Evolutionary conservation across 2,888 invertebrate genomes (phyloP).

Genomic region (Osmoderma eremita): DNA sequence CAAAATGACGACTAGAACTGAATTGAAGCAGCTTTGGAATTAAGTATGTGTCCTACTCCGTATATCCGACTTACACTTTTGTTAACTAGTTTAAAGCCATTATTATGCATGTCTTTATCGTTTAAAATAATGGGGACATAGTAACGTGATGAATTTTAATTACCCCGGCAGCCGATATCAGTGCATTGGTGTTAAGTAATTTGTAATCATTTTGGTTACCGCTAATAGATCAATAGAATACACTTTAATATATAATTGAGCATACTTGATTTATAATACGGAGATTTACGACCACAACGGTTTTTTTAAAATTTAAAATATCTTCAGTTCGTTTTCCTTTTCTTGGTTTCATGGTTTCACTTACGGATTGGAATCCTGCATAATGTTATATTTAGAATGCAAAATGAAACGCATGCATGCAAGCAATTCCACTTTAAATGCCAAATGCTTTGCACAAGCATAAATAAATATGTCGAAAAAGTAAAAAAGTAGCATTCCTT

Average conservation of each 20-base stretch:
- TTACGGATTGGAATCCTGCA: background rate
- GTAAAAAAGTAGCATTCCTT: no score
- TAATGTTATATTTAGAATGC: background rate
- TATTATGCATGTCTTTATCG: slow-evolving; percentile 44
- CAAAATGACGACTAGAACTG: slow-evolving; percentile 52
- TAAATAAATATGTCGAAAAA: no score
- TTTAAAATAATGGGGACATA: slow-evolving; percentile 45
- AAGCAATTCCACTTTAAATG: no score
- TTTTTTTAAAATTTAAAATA: no score
- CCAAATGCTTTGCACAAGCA: no score
- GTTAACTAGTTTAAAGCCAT: slow-evolving; percentile 48
- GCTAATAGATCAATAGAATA: background rate
- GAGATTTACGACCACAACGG: background rate
- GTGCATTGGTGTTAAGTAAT: slow-evolving; percentile 14
- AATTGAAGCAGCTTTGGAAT: slow-evolving; percentile 36
- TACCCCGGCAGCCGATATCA: slow-evolving; percentile 3
- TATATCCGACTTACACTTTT: slow-evolving; percentile 33
- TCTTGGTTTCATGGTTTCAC: slow-evolving; percentile 14
- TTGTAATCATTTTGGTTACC: slow-evolving; percentile 1
- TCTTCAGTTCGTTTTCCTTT: slow-evolving; percentile 3
- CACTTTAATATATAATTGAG: background rate
- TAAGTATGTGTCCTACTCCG: slow-evolving; percentile 44
- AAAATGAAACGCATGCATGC: background rate
- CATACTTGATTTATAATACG: background rate
- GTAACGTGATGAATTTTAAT: slow-evolving; percentile 32